phyloP scores from a whole-genome alignment of 2,113 vertebrate species.

The Dicerorhinus sumatrensis region DNA sequence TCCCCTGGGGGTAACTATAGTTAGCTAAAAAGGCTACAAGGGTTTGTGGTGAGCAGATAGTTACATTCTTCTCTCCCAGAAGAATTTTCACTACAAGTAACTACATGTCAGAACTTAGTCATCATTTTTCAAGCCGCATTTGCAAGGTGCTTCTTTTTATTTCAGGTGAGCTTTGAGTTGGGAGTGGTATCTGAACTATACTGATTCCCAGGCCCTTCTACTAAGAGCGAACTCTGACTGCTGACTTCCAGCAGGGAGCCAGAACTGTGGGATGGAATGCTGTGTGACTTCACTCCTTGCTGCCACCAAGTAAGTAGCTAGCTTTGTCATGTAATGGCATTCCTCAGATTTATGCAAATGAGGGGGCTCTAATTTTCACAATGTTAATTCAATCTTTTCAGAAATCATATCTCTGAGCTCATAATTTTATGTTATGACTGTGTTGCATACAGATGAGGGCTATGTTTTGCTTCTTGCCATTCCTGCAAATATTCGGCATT shows the following conservation, averaged over 20 bases:
- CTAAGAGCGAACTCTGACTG: neutral
- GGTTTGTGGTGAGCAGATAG: neutral
- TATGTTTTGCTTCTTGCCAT: conserved; percentile 74
- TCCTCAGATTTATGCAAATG: conserved; percentile 68
- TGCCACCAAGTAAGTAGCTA: neutral
- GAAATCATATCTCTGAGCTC: conserved; percentile 80
- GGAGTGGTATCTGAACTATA: neutral
- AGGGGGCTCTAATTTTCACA: conserved; percentile 69
- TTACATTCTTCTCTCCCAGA: neutral
- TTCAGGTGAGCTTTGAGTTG: neutral
- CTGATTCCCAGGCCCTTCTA: neutral
- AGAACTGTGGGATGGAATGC: neutral
- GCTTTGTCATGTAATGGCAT: conserved; percentile 47
- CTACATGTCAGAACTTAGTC: neutral
- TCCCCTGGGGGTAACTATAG: neutral
- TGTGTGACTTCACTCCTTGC: neutral
- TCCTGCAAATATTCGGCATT: conserved; percentile 62
- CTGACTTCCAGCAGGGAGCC: neutral
- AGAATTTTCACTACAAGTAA: conserved; percentile 1
- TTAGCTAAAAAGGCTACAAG: neutral
- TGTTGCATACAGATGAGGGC: conserved; percentile 73
- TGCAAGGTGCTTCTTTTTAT: neutral
- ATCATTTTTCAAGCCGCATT: conserved; percentile 4
- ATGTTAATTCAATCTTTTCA: conserved; percentile 76
- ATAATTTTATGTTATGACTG: conserved; percentile 76